These are phyloP conservation scores for Alaudala cheleensis DNA, from an alignment of 2,113 vertebrate species.

Conservation along the genomic window DNA sequence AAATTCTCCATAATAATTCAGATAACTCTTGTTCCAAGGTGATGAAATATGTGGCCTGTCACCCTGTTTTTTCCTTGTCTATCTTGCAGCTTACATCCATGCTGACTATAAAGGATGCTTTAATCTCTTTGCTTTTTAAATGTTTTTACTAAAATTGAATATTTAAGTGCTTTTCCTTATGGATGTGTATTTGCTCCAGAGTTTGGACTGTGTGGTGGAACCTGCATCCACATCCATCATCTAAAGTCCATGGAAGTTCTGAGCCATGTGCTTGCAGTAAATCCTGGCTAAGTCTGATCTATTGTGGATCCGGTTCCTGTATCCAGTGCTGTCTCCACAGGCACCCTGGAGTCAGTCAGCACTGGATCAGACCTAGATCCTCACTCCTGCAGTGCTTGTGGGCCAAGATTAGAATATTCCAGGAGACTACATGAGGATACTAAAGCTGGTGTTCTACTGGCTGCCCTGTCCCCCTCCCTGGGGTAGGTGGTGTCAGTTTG, in stretches of 20 bases:
- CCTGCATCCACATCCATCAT: background rate
- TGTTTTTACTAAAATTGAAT: background rate
- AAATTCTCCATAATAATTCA: background rate
- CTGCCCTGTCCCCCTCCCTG: background rate
- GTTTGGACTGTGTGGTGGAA: background rate
- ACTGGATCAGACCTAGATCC: background rate
- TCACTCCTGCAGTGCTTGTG: background rate
- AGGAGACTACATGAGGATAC: background rate
- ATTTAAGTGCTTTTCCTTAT: background rate
- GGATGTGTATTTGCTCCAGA: background rate
- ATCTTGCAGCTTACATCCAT: background rate
- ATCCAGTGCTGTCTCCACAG: background rate
- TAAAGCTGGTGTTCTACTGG: background rate
- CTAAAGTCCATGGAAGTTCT: background rate
- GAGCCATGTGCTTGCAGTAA: background rate
- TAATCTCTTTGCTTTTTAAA: background rate
- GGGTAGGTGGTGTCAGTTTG: background rate
- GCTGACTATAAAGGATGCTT: background rate
- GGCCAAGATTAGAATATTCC: background rate
- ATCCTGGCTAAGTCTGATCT: background rate
- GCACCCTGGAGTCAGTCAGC: background rate
- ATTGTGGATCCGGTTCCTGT: background rate
- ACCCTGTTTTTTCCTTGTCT: background rate
- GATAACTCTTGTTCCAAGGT: background rate
- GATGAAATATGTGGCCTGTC: background rate